These are phyloP conservation scores for Vulpes ferrilata DNA, from an alignment of 2,113 vertebrate genomes.

Conservation along the genomic window DNA sequence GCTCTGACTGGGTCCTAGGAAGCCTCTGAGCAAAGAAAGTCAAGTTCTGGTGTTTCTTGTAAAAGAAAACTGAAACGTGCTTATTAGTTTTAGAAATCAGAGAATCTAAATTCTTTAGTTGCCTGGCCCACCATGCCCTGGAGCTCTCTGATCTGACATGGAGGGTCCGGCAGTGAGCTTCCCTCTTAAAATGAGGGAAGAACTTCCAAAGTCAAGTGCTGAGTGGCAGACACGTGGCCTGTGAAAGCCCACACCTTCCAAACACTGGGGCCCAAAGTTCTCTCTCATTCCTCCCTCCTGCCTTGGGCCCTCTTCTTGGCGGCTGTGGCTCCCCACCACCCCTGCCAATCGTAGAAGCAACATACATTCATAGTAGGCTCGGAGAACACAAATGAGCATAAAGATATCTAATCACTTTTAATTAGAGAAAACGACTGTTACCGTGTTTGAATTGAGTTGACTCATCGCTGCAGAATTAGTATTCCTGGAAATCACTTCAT, in stretches of 20 bases:
- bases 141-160: not conserved
- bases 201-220: not conserved
- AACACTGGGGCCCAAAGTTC: not conserved
- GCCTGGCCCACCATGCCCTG: not conserved
- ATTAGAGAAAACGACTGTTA: not conserved
- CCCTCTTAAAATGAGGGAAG: not conserved
- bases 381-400: not conserved
- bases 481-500: not conserved
- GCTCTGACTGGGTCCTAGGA: not conserved
- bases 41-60: not conserved
- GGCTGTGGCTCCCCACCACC: not conserved
- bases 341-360: not conserved
- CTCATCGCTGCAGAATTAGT: not conserved
- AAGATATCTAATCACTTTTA: conserved; percentile 8
- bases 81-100: conserved; percentile 32
- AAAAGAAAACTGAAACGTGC: not conserved
- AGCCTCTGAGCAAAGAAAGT: not conserved
- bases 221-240: not conserved
- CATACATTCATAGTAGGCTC: not conserved
- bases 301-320: not conserved
- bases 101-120: not conserved
- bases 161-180: too few relatives aligned
- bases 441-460: not conserved
- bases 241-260: not conserved
- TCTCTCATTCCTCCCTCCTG: not conserved